phyloP scores from a whole-genome alignment of 2,888 invertebrate species.

The Scaptomyza caliginosa region DNA sequence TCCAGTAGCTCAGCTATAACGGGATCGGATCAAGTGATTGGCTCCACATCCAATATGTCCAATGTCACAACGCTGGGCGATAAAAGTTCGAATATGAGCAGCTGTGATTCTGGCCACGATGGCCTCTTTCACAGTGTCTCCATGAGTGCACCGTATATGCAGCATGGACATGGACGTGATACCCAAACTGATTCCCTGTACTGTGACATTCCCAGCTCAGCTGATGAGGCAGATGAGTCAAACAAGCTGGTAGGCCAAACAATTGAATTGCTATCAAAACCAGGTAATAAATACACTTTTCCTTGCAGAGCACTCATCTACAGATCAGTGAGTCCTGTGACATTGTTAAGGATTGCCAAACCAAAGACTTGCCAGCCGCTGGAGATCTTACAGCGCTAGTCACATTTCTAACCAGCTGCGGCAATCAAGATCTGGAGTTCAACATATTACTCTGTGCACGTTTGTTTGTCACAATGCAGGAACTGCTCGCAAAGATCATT shows the following conservation, averaged over 20 bases:
- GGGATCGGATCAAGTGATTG: slow-evolving; percentile 60
- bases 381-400: slow-evolving; percentile 49
- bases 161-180: slow-evolving; percentile 31
- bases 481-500: slow-evolving; percentile 92
- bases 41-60: slow-evolving; percentile 49
- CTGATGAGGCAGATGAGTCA: slow-evolving; percentile 61
- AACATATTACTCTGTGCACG: slow-evolving; percentile 49
- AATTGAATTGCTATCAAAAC: neutral
- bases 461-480: slow-evolving; percentile 87
- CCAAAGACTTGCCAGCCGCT: slow-evolving; percentile 60
- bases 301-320: slow-evolving; percentile 52
- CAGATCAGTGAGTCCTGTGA: slow-evolving; percentile 49
- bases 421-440: slow-evolving; percentile 92
- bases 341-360: slow-evolving; percentile 38
- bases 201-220: slow-evolving; percentile 71
- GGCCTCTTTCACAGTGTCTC: slow-evolving; percentile 77
- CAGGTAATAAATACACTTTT: neutral
- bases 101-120: slow-evolving; percentile 82
- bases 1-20: slow-evolving; percentile 57
- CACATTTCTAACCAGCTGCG: slow-evolving; percentile 59
- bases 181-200: slow-evolving; percentile 65
- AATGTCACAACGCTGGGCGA: slow-evolving; percentile 65
- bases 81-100: slow-evolving; percentile 75
- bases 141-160: slow-evolving; percentile 60
- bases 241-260: slow-evolving; percentile 42